Evolutionary conservation across 2,888 invertebrate genomes (phyloP).

Genomic region (Xylocampa areola): DNA sequence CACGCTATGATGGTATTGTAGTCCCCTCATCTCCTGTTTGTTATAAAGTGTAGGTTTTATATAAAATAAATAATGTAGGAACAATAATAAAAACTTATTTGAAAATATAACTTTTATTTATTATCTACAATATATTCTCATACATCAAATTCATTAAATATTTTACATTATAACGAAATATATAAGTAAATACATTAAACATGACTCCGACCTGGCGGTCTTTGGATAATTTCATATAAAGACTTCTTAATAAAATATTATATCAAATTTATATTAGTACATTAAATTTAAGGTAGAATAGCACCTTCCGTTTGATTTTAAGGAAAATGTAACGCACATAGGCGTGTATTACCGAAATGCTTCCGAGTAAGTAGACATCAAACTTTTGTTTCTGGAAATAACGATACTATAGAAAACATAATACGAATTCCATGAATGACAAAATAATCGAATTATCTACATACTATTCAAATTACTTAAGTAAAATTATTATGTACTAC

Average conservation of each 20-base stretch:
- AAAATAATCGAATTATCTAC: conserved; percentile 58
- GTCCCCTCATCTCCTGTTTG: too few species aligned
- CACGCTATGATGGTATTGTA: too few species aligned
- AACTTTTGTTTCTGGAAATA: conserved; percentile 75
- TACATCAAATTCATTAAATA: conserved; percentile 81
- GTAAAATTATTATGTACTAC: conserved; percentile 42
- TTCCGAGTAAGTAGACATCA: conserved; percentile 43
- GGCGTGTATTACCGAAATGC: conserved; percentile 41
- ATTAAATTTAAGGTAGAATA: conserved; percentile 65
- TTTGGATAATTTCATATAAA: conserved; percentile 75
- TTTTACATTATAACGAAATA: conserved; percentile 83
- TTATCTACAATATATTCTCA: conserved; percentile 86
- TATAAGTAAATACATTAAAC: conserved; percentile 79
- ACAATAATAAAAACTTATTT: conserved; percentile 46
- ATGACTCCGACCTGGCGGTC: conserved; percentile 86
- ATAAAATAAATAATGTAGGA: too few species aligned
- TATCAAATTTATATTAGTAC: conserved; percentile 57
- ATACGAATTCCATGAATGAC: conserved; percentile 80
- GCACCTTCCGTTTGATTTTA: conserved; percentile 72
- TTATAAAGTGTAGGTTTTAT: too few species aligned
- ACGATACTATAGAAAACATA: conserved; percentile 83
- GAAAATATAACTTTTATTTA: conserved; percentile 83
- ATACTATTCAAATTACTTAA: conserved; percentile 47
- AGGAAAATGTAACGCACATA: conserved; percentile 66
- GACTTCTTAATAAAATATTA: conserved; percentile 56